phyloP scores from a whole-genome alignment of 2,113 vertebrate genomes.

The Heliornis fulica region DNA sequence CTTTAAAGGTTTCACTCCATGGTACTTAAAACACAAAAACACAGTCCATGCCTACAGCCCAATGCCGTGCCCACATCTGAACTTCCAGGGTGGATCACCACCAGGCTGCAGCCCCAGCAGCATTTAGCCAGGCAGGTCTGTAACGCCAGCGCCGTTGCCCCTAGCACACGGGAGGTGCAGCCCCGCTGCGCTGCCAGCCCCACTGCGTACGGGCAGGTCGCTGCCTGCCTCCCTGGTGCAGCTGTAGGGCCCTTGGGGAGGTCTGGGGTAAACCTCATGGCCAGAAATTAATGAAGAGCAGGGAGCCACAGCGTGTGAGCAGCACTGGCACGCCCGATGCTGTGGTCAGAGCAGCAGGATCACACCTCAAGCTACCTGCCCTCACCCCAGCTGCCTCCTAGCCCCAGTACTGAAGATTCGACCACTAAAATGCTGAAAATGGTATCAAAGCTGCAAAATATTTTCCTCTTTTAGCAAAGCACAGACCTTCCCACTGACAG shows the following conservation, averaged over 20 bases:
- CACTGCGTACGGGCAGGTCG: fast-evolving
- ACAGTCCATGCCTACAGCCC: background rate
- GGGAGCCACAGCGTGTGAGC: background rate
- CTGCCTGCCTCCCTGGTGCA: background rate
- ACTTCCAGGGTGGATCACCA: background rate
- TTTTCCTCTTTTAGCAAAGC: background rate
- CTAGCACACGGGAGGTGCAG: fast-evolving
- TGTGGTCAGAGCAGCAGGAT: background rate
- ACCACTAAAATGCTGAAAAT: background rate
- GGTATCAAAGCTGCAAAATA: background rate
- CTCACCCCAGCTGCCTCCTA: background rate
- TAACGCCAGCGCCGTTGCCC: fast-evolving
- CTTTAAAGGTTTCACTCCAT: background rate
- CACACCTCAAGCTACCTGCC: background rate
- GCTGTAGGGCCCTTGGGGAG: background rate
- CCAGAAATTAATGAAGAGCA: background rate
- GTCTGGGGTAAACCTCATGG: background rate
- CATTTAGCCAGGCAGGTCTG: fast-evolving
- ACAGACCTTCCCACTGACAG: background rate
- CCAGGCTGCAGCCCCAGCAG: background rate
- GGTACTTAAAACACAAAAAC: background rate
- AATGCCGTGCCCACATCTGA: background rate
- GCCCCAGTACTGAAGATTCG: background rate
- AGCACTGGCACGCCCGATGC: background rate
- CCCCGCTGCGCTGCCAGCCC: background rate